Conservation (phyloP, 2,113 vertebrate species). For the Arenaria interpres region DNA sequence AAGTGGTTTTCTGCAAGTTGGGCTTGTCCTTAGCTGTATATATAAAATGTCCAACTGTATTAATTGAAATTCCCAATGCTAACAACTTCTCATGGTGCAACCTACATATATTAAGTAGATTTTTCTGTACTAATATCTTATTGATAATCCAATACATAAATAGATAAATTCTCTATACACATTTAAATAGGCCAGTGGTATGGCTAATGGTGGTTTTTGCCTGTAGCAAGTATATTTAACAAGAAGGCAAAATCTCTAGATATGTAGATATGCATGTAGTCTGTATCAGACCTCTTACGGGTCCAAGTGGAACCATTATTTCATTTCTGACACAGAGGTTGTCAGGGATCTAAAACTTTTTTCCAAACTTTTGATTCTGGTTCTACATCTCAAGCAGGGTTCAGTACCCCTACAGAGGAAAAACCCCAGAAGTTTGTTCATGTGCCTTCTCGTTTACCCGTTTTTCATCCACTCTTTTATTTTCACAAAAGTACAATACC, state of each 20-base stretch:
- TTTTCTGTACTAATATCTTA: not conserved
- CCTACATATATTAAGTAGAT: not conserved
- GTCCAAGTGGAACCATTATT: not conserved
- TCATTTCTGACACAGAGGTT: not conserved
- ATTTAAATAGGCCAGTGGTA: not conserved
- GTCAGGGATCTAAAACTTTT: not conserved
- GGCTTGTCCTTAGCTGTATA: not conserved
- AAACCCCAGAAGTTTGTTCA: not conserved
- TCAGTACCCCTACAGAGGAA: not conserved
- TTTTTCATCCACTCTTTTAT: not conserved
- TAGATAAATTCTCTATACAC: not conserved
- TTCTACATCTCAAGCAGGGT: not conserved
- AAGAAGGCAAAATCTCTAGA: not conserved
- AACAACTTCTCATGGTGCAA: not conserved
- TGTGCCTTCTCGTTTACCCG: not conserved
- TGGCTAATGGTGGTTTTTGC: not conserved
- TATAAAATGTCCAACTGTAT: not conserved
- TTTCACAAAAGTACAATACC: not conserved
- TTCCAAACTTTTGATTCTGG: not conserved
- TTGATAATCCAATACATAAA: not conserved
- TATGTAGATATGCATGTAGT: not conserved
- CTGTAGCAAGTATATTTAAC: not conserved
- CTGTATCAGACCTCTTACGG: not conserved
- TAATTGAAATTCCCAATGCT: not conserved
- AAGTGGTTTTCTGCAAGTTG: not conserved